phyloP scores from a whole-genome alignment of 1,140 invertebrate genomes.

The Charaxes varanes region DNA sequence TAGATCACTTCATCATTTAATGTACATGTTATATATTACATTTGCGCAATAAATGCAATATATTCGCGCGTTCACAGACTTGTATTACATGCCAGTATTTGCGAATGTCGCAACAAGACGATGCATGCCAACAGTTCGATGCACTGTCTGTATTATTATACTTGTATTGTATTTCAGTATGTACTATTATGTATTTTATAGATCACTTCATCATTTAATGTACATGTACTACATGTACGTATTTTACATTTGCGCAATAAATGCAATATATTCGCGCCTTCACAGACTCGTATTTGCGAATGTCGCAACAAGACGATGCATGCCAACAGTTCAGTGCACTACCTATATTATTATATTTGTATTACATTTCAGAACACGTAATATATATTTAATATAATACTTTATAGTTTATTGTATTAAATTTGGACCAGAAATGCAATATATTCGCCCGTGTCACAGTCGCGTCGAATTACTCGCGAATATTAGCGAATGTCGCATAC shows the following conservation, averaged over 20 bases:
- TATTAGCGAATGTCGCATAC: slow-evolving; percentile 16
- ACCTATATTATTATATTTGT: slow-evolving; percentile 12
- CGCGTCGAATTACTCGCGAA: slow-evolving; percentile 16
- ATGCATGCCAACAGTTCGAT: slow-evolving; percentile 20
- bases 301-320: slow-evolving; percentile 15
- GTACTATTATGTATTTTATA: slow-evolving; percentile 1
- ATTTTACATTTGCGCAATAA: no score
- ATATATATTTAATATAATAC: no score
- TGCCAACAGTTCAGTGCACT: slow-evolving; percentile 20
- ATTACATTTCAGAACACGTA: background rate
- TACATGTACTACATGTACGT: no score
- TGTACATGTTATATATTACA: no score
- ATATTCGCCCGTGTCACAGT: slow-evolving; percentile 6
- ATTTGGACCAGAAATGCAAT: no score
- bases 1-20: no score
- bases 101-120: slow-evolving; percentile 14
- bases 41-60: no score
- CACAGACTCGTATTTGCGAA: slow-evolving; percentile 14
- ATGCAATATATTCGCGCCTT: slow-evolving; percentile 4
- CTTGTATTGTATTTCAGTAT: background rate
- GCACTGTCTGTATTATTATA: slow-evolving; percentile 15
- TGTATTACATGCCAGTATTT: slow-evolving; percentile 17
- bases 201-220: no score
- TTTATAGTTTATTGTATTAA: no score
- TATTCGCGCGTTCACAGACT: slow-evolving; percentile 9